Percentiles rank a stretch among this genome's conserved stretches.
These are phyloP conservation scores for Acanthopagrus latus DNA, from an alignment of 2,797 vertebrate species.

Conservation along the genomic window DNA sequence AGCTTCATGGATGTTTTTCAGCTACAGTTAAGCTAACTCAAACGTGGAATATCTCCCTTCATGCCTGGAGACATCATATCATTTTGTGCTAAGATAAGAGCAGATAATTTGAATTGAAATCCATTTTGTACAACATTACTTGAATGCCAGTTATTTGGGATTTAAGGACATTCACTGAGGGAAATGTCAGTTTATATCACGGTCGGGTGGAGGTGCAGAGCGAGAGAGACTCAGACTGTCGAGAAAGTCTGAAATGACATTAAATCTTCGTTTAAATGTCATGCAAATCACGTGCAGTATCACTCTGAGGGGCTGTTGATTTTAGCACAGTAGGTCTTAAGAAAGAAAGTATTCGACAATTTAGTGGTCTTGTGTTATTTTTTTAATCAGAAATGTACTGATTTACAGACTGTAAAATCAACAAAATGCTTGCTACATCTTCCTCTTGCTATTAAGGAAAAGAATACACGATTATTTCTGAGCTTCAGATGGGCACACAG, in stretches of 20 bases:
- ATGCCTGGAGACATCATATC: not conserved
- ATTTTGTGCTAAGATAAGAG: slow-evolving; percentile 1
- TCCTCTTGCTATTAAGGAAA: slow-evolving; percentile 8
- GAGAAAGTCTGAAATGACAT: slow-evolving; percentile 37
- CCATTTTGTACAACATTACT: slow-evolving; percentile 17
- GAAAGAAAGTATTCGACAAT: not conserved
- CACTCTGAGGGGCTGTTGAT: slow-evolving; percentile 32
- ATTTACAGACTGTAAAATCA: slow-evolving; percentile 21
- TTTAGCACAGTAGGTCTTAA: not conserved
- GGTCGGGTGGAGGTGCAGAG: slow-evolving; percentile 3
- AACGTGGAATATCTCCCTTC: not conserved
- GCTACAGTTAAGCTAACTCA: not conserved
- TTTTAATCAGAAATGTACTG: slow-evolving; percentile 11
- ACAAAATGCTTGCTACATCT: slow-evolving; percentile 6
- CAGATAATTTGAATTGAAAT: slow-evolving; percentile 10
- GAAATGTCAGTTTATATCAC: slow-evolving; percentile 50
- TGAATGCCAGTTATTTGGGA: slow-evolving; percentile 35
- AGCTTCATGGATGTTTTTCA: not conserved
- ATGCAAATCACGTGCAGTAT: slow-evolving; percentile 31
- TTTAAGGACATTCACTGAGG: slow-evolving; percentile 18
- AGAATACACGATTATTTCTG: not conserved
- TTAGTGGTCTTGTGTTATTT: not conserved
- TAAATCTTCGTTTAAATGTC: slow-evolving; percentile 61
- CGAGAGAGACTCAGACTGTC: slow-evolving; percentile 5
- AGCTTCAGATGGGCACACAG: slow-evolving; percentile 14